Conservation (phyloP, 2,113 vertebrate species). For the Dinomys branickii region DNA sequence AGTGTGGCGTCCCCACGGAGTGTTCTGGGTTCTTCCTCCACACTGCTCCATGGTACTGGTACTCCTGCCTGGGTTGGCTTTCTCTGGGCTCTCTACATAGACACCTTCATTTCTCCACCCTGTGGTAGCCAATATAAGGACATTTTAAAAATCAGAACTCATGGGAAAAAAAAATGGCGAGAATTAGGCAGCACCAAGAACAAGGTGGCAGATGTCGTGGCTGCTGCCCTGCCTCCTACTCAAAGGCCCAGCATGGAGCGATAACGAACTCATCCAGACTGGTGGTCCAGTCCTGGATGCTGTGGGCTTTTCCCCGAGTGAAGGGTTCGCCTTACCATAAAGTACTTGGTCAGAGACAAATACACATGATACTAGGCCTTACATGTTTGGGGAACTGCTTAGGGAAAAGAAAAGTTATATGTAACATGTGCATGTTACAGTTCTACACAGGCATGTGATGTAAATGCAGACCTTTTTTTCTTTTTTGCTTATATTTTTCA, state of each 20-base stretch:
- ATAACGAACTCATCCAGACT: neutral
- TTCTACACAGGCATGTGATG: neutral
- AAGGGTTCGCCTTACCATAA: neutral
- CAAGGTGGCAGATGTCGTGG: neutral
- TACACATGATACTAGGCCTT: neutral
- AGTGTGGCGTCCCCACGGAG: slow-evolving; percentile 13
- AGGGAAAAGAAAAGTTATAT: neutral
- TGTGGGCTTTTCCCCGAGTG: neutral
- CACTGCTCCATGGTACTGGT: neutral
- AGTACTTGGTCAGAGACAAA: neutral
- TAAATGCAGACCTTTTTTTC: neutral
- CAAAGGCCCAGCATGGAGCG: neutral
- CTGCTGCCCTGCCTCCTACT: neutral
- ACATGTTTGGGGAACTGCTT: neutral
- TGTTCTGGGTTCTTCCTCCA: neutral
- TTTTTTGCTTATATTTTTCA: neutral
- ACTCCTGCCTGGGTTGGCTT: neutral
- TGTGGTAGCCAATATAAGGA: neutral
- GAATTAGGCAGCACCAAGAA: neutral
- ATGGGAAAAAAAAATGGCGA: neutral
- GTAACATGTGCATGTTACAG: neutral
- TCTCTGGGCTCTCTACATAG: neutral
- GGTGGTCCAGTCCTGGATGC: neutral
- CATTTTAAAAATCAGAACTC: slow-evolving; percentile 42
- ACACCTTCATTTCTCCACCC: slow-evolving; percentile 5